A percentile compares a stretch with the other conserved stretches of the same genome.
These are phyloP conservation scores for Pseudopodoces humilis DNA, from an alignment of 2,113 vertebrate species.

Conservation along the genomic window DNA sequence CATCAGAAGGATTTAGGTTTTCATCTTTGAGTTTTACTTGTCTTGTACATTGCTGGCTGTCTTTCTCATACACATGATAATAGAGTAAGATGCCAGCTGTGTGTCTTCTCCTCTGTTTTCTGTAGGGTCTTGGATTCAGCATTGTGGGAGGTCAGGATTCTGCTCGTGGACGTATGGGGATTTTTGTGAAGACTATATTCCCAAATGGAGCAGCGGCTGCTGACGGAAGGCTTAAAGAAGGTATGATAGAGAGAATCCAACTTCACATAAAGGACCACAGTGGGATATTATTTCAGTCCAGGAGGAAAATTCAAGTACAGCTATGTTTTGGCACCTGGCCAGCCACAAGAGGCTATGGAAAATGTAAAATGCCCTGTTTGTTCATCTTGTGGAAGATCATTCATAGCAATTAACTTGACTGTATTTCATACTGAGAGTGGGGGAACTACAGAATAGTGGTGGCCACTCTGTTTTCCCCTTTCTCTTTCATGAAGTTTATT, in stretches of 20 bases:
- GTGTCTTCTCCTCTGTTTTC: background rate
- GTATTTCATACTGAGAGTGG: background rate
- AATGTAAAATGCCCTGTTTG: background rate
- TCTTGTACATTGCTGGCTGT: background rate
- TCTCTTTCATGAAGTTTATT: background rate
- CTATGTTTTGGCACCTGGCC: background rate
- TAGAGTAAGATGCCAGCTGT: background rate
- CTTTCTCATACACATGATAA: background rate
- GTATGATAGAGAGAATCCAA: slow-evolving; percentile 61
- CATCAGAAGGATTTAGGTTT: background rate
- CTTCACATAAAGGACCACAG: background rate
- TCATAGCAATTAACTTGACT: background rate
- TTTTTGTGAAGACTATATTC: slow-evolving; percentile 98
- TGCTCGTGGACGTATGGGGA: slow-evolving; percentile 93
- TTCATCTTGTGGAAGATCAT: background rate
- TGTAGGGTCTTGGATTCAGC: slow-evolving; percentile 93
- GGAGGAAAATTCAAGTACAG: background rate
- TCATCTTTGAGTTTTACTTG: background rate
- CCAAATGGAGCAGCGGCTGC: slow-evolving; percentile 91
- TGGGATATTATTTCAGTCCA: background rate
- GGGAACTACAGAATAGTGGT: background rate
- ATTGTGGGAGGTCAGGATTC: slow-evolving; percentile 97
- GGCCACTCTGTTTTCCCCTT: background rate
- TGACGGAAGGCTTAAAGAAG: slow-evolving; percentile 94
- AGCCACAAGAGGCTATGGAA: background rate